These are phyloP conservation scores for Arrhopalites spinosus DNA, from an alignment of 2,888 invertebrate species.

Conservation along the genomic window DNA sequence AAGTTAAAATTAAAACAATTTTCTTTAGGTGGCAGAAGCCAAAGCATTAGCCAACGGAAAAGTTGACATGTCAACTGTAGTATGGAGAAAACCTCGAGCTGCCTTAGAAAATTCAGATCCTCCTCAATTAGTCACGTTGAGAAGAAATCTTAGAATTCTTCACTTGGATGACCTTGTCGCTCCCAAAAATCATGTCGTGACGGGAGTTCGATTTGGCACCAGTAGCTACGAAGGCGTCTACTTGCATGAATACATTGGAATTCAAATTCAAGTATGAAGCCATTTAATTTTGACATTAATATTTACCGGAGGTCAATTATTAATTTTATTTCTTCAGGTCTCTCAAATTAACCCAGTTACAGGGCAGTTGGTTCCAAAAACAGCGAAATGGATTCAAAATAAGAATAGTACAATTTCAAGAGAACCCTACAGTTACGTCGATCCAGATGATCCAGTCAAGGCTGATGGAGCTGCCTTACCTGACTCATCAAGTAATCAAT, in stretches of 20 bases:
- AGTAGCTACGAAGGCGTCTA: conserved; percentile 21
- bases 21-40: conserved; percentile 33
- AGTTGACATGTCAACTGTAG: conserved; percentile 23
- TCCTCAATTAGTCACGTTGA: background rate
- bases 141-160: conserved; percentile 22
- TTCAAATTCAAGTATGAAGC: conserved; percentile 14
- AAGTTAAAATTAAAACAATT: background rate
- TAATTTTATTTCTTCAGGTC: conserved; percentile 3
- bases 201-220: conserved; percentile 28
- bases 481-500: conserved; percentile 71
- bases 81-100: conserved; percentile 26
- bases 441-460: conserved; percentile 48
- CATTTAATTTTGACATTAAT: background rate
- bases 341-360: conserved; percentile 15
- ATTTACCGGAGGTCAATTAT: background rate
- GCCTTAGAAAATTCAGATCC: background rate
- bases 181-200: conserved; percentile 28
- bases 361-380: conserved; percentile 9
- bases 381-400: conserved; percentile 25
- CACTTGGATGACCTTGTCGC: conserved; percentile 33
- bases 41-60: conserved; percentile 19
- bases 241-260: conserved; percentile 27
- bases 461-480: conserved; percentile 61
- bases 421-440: conserved; percentile 29
- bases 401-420: conserved; percentile 23